Conservation (phyloP, 2,797 vertebrate species). For the Pseudochirops corinnae region DNA sequence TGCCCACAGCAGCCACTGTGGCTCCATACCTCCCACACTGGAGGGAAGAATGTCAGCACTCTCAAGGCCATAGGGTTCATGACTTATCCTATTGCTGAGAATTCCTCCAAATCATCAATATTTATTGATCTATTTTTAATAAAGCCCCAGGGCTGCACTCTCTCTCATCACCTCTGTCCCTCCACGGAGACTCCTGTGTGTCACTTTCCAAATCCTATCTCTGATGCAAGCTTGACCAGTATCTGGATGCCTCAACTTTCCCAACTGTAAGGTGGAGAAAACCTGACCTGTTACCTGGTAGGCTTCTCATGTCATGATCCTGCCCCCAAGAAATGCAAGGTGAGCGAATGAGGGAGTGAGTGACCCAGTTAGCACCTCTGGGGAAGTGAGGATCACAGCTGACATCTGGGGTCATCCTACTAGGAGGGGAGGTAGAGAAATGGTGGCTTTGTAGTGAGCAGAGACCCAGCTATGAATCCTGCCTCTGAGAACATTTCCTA, state of each 20-base stretch:
- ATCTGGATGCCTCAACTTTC: accelerated
- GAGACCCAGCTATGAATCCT: not conserved
- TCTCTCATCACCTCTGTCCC: not conserved
- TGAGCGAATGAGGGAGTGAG: no score
- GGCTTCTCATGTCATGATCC: not conserved
- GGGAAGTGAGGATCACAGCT: no score
- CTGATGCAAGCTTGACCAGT: accelerated
- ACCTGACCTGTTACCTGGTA: accelerated
- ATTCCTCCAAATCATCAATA: accelerated
- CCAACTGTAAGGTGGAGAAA: not conserved
- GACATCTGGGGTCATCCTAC: not conserved
- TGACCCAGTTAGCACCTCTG: no score
- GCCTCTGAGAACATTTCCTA: not conserved
- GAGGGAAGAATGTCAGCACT: accelerated
- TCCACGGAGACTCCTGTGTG: accelerated
- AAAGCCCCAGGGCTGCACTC: accelerated
- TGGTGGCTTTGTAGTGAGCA: not conserved
- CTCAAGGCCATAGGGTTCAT: not conserved
- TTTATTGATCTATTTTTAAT: not conserved
- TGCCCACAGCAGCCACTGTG: not conserved
- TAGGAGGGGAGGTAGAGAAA: no score
- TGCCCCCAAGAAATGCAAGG: not conserved
- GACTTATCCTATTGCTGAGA: not conserved
- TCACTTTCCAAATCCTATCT: not conserved
- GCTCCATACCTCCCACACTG: not conserved